phyloP scores from a whole-genome alignment of 2,888 invertebrate genomes.

The Rhorus exstirpatorius region DNA sequence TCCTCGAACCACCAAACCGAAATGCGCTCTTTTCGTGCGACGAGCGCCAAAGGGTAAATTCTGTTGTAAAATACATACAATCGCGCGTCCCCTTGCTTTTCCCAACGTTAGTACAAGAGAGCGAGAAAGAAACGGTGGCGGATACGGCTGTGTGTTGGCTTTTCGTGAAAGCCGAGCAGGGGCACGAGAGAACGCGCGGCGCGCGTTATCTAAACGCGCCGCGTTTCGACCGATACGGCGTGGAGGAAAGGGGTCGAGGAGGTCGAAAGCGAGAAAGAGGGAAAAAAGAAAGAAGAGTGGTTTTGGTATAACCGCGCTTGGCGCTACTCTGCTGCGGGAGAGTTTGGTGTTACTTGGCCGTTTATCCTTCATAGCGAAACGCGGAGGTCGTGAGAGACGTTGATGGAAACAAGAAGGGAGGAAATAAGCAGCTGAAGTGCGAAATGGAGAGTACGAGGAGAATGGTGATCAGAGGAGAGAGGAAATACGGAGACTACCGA shows the following conservation, averaged over 20 bases:
- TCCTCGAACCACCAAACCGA: slow-evolving; percentile 38
- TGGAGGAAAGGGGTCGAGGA: slow-evolving; percentile 1
- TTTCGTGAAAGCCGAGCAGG: slow-evolving; percentile 26
- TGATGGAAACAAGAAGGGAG: slow-evolving; percentile 54
- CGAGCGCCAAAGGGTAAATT: slow-evolving; percentile 58
- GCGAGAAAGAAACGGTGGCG: slow-evolving; percentile 43
- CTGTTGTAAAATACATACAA: slow-evolving; percentile 23
- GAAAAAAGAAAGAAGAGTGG: slow-evolving; percentile 28
- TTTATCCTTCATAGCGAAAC: slow-evolving; percentile 68
- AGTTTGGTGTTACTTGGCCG: slow-evolving; percentile 55
- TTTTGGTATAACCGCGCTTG: slow-evolving; percentile 57
- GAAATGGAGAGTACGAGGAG: slow-evolving; percentile 12
- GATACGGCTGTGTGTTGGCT: slow-evolving; percentile 26
- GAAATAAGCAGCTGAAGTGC: slow-evolving; percentile 9
- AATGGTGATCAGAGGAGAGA: neutral
- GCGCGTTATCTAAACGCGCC: slow-evolving; percentile 82
- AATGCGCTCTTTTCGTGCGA: slow-evolving; percentile 57
- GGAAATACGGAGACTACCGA: neutral
- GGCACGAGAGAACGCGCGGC: slow-evolving; percentile 52
- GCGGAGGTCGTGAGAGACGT: slow-evolving; percentile 61
- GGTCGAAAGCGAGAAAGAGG: slow-evolving; percentile 31
- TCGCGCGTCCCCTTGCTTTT: neutral
- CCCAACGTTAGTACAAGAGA: slow-evolving; percentile 24
- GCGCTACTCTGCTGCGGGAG: slow-evolving; percentile 13
- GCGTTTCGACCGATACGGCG: neutral